A percentile compares a stretch with the other conserved stretches of the same genome.
Evolutionary conservation across 64 coral and sea anemone genomes (phyloP).

Genomic region (Montipora sp.): DNA sequence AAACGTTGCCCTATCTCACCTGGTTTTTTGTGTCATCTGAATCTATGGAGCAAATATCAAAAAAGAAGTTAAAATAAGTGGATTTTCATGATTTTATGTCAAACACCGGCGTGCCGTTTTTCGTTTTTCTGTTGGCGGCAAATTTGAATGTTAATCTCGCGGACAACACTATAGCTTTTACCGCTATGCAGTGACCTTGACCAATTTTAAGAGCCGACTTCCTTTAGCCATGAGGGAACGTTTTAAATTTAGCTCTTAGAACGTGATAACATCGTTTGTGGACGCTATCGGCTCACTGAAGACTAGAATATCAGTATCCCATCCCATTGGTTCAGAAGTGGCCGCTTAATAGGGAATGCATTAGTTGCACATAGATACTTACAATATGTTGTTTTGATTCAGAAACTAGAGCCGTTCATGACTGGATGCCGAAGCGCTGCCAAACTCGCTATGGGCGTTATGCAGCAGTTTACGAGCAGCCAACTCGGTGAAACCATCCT

Average conservation of each 20-base stretch:
- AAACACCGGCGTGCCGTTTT: no score
- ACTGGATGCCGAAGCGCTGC: conserved; percentile 95
- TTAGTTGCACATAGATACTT: not conserved
- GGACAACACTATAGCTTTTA: not conserved
- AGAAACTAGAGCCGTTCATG: conserved; percentile 99
- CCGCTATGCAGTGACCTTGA: not conserved
- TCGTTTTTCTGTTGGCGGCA: no score
- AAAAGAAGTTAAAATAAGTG: no score
- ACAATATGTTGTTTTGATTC: conserved; percentile 32
- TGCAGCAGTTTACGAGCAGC: conserved; percentile 88
- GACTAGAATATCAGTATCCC: not conserved
- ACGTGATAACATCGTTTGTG: not conserved
- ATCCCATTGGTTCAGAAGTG: not conserved
- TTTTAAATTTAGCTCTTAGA: not conserved
- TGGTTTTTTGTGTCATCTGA: no score
- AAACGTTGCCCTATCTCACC: no score
- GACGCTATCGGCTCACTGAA: not conserved
- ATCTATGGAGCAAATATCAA: no score
- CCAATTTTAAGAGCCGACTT: conserved; percentile 7
- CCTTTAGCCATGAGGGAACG: not conserved
- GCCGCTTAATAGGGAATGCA: not conserved
- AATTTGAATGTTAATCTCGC: no score
- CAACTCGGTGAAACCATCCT: conserved; percentile 87
- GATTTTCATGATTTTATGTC: no score
- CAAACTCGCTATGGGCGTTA: conserved; percentile 96